Base-by-base conservation (phyloP, 2,113 vertebrate genomes). In the Pseudolaguvia tuberculata region DNA sequence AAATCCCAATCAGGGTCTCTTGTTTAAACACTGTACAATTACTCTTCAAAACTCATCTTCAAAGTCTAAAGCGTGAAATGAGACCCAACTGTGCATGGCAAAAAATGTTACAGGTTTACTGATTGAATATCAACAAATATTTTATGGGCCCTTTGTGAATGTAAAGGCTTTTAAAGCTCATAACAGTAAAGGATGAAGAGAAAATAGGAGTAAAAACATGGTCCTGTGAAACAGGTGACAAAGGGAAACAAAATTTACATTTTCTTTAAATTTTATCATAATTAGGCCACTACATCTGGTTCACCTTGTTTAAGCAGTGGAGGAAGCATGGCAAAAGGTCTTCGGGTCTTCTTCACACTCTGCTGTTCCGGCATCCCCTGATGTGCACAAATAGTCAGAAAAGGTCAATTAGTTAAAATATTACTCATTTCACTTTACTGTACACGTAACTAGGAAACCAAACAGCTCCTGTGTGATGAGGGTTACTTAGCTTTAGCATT, bases 261-360 rank as follows among this genome's bases (percentile, higher is more conserved):
- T 42, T 42, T 63, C 21, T 59, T 78, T 73, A 72, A 27, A 57
- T 81, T 84, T 84, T 82, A 78, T 59, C 90, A 91, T 93, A 91
- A 92, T 93, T 94, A 95, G 87, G 92, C 91, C 94, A 95, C 94
- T 97, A 97, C 92, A 92, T 93, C 90, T 96, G 96, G 95, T 94
- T 99, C 97, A 99, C 96, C 97, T 99, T 96, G 93, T 98, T 95
- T 94, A 97, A 95, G 90, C 88, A 94, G 95, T 86, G 87, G 90
- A n/a, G 86, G 78, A 77, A 51, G 88, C 87, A 90, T 93, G 59
- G 92, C 93, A 97, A 94, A 89, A 87, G 79, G 89, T 94, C 92
- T 94, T 93, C 92, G 78, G 12, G 83, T 93, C 92, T 92, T 96
- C 92, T 78, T 93, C 89, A 90, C 89, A 90, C 84, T 83, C 86